phyloP scores from a whole-genome alignment of 1,140 invertebrate species.

The Nasonia giraulti region DNA sequence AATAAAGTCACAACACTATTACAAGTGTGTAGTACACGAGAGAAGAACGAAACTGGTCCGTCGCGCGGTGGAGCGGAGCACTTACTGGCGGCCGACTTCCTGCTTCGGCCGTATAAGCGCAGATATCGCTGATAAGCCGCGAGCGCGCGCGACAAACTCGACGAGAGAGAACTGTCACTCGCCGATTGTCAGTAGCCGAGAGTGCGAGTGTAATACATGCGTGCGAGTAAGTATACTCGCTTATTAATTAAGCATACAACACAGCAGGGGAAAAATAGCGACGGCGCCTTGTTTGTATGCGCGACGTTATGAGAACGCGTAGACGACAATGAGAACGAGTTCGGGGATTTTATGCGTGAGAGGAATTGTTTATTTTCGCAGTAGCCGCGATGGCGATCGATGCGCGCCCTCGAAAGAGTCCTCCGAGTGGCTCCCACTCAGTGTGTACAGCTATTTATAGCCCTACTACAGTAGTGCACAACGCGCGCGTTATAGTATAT shows the following conservation, averaged over 20 bases:
- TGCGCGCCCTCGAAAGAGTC: no score
- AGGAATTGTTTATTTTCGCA: background rate
- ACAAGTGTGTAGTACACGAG: no score
- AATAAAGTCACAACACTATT: no score
- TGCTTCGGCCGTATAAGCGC: background rate
- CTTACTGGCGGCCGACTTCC: background rate
- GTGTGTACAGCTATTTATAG: no score
- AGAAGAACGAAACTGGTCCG: background rate
- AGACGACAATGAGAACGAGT: no score
- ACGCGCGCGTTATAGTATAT: no score
- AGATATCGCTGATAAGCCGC: background rate
- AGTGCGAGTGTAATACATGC: background rate
- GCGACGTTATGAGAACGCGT: no score
- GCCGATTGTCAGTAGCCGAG: no score
- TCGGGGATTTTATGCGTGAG: background rate
- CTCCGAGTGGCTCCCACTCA: no score
- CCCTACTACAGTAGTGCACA: no score
- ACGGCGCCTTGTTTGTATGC: background rate
- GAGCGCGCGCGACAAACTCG: background rate
- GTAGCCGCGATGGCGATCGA: no score
- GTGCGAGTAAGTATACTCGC: background rate
- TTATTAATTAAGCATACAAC: background rate
- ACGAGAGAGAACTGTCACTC: background rate
- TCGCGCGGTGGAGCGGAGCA: background rate
- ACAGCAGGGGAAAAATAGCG: background rate